Base-by-base conservation (phyloP, 2,888 invertebrate genomes). In the Trissolcus japonicus region DNA sequence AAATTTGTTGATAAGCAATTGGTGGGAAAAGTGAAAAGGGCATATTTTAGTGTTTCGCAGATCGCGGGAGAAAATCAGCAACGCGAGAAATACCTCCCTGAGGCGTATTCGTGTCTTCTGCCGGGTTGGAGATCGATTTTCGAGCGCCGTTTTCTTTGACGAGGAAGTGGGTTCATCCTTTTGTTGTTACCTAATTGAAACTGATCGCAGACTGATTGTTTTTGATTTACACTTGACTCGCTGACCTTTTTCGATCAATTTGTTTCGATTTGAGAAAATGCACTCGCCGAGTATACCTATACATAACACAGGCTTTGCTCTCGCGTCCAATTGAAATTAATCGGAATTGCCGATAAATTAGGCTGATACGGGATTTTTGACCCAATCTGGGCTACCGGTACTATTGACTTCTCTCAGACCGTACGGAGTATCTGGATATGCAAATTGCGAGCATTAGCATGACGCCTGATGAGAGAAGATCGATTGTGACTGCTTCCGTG, bases 21-120 rank as follows among this genome's bases (percentile, higher is more conserved):
- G 35, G 35, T 65, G 67, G 68, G 57, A 75, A 75, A 75, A 75
- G 74, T 68, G 61, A 68, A 67, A 67, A 57, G 62, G 62, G 57
- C 35, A 35, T 62, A 62, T 62, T 75, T 75, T 43, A 56, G 55
- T 55, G 41, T 69, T 62, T 69, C 63, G 50, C 4, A 50, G 57
- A 62, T 74, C 67, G 61, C 60, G 55, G 25, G 67, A 74, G 65
- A 66, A 67, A 73, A 73, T 60, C 72, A 65, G 35, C 40, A 13
- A 48, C 55, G 54, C 61, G 48, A 66, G 74, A 67, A 66, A 74
- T 67, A 29, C 67, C 57, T 56, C 74, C 67, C 62, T 35, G 62
- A 62, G 74, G 67, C 67, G 19, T 35, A 35, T 55, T 74, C 74
- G 59, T 74, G 74, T 74, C 74, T 74, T 67, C 74, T 67, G 74